Base-by-base conservation (phyloP, 2,797 vertebrate species). In the Sylvia borin region DNA sequence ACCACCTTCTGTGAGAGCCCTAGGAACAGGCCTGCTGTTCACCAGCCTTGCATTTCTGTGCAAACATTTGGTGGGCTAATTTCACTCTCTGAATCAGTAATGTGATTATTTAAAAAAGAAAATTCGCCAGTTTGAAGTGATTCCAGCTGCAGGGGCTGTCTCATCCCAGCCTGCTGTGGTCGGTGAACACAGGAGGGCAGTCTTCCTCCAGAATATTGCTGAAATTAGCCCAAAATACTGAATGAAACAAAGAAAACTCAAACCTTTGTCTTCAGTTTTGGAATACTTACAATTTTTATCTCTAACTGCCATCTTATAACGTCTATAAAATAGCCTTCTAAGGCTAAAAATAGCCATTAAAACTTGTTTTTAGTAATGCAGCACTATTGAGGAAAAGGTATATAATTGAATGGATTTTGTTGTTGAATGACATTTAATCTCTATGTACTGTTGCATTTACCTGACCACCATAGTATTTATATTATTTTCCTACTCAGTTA, bases 161-260 rank as follows among this genome's bases (percentile, higher is more conserved):
- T 60, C 27, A 3, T 54, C 45, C 68, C 42, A 40, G 27, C n/a
- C 7, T 25, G 3, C 47, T 53, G 3, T 73, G 34, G 48, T 7
- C 3, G 31, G 10, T 77, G 90, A 64, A 90, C 98, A 67, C 97
- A 92, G 67, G 98, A 96, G 98, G 98, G 98, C 98, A 97, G 92
- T 82, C 96, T 97, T 97, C 81, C 90, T 94, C 96, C 92, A 47
- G 34, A 32, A 54, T 95, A 83, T 54, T 70, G 2, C 34, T 55
- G 76, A 71, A 60, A n/a, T 45, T 29, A 85, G 45, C 13, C 3
- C 13, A 76, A 76, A 78, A 60, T 17, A 53, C 36, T 91, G 83
- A 94, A 83, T 74, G 90, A 94, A 97, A 98, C 97, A 97, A 98
- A 98, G 97, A 72, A 82, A 89, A 80, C 74, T 88, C 76, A 64